These are phyloP conservation scores for Riptortus pedestris DNA, from an alignment of 1,140 invertebrate genomes.

Conservation along the genomic window DNA sequence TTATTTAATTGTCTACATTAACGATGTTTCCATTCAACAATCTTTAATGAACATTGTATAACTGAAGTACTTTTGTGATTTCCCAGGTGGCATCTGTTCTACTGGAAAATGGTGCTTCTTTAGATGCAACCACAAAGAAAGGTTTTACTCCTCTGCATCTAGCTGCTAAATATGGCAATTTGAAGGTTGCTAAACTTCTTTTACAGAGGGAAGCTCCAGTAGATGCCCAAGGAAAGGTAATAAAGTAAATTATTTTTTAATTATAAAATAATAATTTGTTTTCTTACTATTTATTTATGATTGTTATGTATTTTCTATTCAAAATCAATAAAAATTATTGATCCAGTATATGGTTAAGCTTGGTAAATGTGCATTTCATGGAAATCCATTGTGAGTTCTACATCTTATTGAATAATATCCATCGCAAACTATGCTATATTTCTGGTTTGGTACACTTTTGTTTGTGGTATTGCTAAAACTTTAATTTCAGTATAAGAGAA, in stretches of 20 bases:
- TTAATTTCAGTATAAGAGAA: too few species aligned
- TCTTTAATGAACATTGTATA: too few species aligned
- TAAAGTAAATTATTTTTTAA: slow-evolving; percentile 18
- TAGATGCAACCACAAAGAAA: slow-evolving; percentile 85
- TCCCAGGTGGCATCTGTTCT: slow-evolving; percentile 71
- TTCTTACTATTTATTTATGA: slow-evolving; percentile 4
- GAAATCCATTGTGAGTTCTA: too few species aligned
- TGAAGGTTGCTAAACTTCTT: slow-evolving; percentile 79
- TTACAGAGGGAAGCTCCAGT: slow-evolving; percentile 76
- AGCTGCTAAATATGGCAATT: slow-evolving; percentile 93
- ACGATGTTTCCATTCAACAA: too few species aligned
- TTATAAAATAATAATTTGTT: neutral
- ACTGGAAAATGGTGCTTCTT: slow-evolving; percentile 85
- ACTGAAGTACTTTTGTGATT: slow-evolving; percentile 48
- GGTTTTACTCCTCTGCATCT: slow-evolving; percentile 96
- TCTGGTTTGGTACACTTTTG: too few species aligned
- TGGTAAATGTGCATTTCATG: too few species aligned
- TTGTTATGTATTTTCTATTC: neutral
- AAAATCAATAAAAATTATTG: neutral
- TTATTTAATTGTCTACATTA: too few species aligned
- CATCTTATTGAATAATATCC: too few species aligned
- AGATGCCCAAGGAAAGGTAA: slow-evolving; percentile 84
- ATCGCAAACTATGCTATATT: too few species aligned
- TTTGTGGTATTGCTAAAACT: too few species aligned
- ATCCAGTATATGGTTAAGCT: too few species aligned